Evolutionary conservation across 1,140 invertebrate genomes (phyloP), one percentile per base, ranked within the genome.

Genomic region (Ooceraea biroi): DNA sequence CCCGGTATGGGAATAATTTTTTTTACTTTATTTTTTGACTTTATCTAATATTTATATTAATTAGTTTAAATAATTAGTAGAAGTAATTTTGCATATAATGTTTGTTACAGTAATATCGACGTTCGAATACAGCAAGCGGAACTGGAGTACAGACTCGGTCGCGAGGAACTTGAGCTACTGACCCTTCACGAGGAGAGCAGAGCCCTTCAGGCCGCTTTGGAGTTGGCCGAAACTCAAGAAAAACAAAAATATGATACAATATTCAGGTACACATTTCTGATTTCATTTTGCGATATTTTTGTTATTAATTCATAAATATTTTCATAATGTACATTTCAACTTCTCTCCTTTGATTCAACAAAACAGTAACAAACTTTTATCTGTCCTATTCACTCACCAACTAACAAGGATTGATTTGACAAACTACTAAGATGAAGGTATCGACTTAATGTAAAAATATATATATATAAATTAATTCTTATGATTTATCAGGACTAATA

Each of bases 81-180:
- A 46, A 22, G 8, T 71, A 68, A 19, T 41, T 52, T 10, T 8
- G 61, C 19, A 27, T 48, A 30, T 1, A 19, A 76, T 63, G 0
- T 76, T 89, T 61, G 86, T 95, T 95, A 17, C 93, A 98, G 97
- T 90, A 98, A 98, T 91, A 98, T 98, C 71, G 98, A 98, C 91
- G 96, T 97, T n/a, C 95, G 97, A 83, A 98, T 98, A 90, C 96
- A 98, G 87, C 97, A 98, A 91, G 98, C 98, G 0, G 98, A 98
- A 93, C 92, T 98, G 83, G 97, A 98, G 90, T 98, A 98, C 92
- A 96, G 98, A 91, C 93, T 98, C 48, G 98, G 98, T 0, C 95
- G 97, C 22, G 98, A 98, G 92, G 98, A 98, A 93, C 94, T 98
- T 63, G 97, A 98, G 93, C 94, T 98, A 89, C 94, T 98, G 74